Base-by-base conservation (phyloP, 2,888 invertebrate genomes). In the Cynaeus angustus region DNA sequence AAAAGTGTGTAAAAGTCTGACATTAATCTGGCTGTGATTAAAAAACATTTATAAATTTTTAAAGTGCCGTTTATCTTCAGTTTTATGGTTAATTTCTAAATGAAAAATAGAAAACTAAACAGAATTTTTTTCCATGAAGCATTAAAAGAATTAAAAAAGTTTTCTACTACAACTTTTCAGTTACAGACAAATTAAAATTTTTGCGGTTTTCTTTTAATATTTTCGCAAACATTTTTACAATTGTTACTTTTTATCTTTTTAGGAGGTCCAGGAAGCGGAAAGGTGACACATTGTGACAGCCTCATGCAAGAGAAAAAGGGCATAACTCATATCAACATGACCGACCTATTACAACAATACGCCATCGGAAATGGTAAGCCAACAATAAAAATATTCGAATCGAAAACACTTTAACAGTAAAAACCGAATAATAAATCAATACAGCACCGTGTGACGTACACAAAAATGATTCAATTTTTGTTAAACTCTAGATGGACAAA, bases 181-280 rank as follows among this genome's bases (percentile, higher is more conserved):
- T n/a, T n/a, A n/a, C n/a, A n/a, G n/a, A n/a, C n/a, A n/a, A n/a
- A n/a, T n/a, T n/a, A n/a, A n/a, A n/a, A n/a, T n/a, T n/a, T n/a
- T n/a, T 21, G 21, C 4, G 21, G 21, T 21, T 21, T 21, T n/a
- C n/a, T n/a, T n/a, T n/a, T n/a, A n/a, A n/a, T n/a, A n/a, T n/a
- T n/a, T n/a, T n/a, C n/a, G n/a, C n/a, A n/a, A n/a, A n/a, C n/a
- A n/a, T n/a, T n/a, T n/a, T n/a, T n/a, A n/a, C n/a, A n/a, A n/a
- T n/a, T n/a, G n/a, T n/a, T 4, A 21, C 21, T 21, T 21, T 21
- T n/a, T n/a, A n/a, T n/a, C n/a, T n/a, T 79, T 81, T 10, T 81
- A 94, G 96, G 98, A 80, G 98, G 98, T 73, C 98, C 98, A 74
- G 98, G 97, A 78, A 96, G 96, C 86, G 98, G 98, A 48, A 98